Base-by-base conservation (phyloP, 92 coral and sea anemone genomes). In the Umimayanthus kanabou region DNA sequence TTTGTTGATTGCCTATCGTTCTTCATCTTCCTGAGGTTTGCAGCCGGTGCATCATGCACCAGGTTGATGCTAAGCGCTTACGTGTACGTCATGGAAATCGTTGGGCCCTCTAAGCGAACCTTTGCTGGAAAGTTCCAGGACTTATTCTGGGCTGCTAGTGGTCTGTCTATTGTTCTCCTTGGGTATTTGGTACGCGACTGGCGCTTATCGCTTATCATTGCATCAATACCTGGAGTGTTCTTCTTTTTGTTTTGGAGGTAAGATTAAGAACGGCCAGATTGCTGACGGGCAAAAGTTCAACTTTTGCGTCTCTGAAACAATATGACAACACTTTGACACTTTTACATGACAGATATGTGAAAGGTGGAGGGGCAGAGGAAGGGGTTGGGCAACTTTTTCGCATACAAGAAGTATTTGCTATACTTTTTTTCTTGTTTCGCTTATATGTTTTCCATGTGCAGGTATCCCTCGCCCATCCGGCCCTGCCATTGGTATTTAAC, bases 71-170 rank as follows among this genome's bases (percentile, higher is more conserved):
- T 92, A 29, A 90, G 89, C 10, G 90, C 87, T 30, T 92, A 89
- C 58, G 92, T 92, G 42, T 92, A 89, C 53, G 81, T 72, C 40
- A 43, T 92, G 47, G 94, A 92, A 55, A 80, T 92, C 2, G 87
- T 92, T 5, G 94, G 94, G 16, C 94, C 94, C 29, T 70, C 89
- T 80, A 82, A 92, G 76, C 88, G 94, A 8, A 92, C 94, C n/a
- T 47, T 84, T 73, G 82, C 88, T 72, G 94, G 89, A 33, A 92
- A 92, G 82, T 75, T 92, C 23, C 81, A 86, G 50, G 90, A 88
- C 61, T 64, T 92, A 55, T 91, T 91, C 66, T 92, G 94, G 94
- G 85, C 86, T 4, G 42, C 88, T 8, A 92, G 92, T 39, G 91
- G 90, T 0, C 85, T 90, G 29, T 42, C 53, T 81, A 87, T 90